A percentile compares a stretch with the other conserved stretches of the same genome.
Conservation (phyloP, 2,113 vertebrate genomes). For the Eurystomus gularis region DNA sequence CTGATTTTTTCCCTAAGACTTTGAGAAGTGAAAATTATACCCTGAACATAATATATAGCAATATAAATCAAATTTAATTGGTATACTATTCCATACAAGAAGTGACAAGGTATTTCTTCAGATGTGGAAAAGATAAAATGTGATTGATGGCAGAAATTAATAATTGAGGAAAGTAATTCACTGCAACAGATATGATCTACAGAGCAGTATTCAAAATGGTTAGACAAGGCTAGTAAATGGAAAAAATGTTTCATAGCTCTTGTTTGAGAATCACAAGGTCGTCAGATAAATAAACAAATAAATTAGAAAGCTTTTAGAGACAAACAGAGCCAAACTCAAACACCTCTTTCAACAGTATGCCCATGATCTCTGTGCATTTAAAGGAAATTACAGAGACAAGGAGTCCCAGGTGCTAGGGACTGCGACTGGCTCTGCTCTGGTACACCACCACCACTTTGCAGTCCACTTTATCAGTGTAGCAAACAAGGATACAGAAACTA, state of each 20-base stretch:
- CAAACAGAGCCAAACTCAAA: background rate
- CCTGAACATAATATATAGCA: background rate
- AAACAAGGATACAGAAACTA: background rate
- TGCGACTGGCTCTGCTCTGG: rapidly evolving
- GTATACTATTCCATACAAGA: conserved; percentile 5
- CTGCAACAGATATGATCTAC: background rate
- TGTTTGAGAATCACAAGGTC: background rate
- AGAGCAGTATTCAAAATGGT: background rate
- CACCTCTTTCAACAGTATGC: background rate
- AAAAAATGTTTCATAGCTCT: background rate
- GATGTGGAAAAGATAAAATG: conserved; percentile 31
- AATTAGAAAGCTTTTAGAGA: background rate
- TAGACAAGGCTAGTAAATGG: background rate
- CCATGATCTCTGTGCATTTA: background rate
- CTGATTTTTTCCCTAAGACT: conserved; percentile 20
- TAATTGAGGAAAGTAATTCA: conserved; percentile 37
- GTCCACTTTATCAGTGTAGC: background rate
- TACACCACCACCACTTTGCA: background rate
- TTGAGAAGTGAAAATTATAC: conserved; percentile 41
- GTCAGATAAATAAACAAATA: background rate
- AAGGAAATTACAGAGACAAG: background rate
- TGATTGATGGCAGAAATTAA: conserved; percentile 66
- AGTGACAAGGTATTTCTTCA: conserved; percentile 55
- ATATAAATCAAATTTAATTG: conserved; percentile 58
- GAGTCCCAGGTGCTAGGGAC: rapidly evolving